Conservation (phyloP, 2,113 vertebrate species). For the Centropus unirufus region DNA sequence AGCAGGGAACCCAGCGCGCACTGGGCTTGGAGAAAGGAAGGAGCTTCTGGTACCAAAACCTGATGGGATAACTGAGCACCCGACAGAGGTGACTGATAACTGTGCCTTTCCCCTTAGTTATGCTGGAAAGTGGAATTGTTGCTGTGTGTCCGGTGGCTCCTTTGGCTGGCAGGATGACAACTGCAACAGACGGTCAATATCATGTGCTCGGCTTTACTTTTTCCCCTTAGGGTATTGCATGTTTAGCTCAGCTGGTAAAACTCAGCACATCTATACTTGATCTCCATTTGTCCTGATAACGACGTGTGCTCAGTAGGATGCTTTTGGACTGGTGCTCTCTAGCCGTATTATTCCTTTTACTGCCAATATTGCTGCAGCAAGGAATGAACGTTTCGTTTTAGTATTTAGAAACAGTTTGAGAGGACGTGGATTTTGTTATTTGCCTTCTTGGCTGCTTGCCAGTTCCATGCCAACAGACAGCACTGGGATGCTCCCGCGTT, state of each 20-base stretch:
- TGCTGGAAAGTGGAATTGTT: background rate
- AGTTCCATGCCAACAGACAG: background rate
- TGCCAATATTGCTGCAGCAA: background rate
- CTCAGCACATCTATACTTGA: background rate
- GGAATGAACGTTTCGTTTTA: background rate
- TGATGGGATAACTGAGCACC: background rate
- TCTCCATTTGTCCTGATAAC: background rate
- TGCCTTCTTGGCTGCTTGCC: background rate
- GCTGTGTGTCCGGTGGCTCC: background rate
- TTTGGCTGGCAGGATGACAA: conserved; percentile 27
- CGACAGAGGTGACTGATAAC: background rate
- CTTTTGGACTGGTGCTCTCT: background rate
- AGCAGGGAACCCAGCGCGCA: background rate
- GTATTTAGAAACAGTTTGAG: background rate
- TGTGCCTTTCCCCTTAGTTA: background rate
- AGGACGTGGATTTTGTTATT: background rate
- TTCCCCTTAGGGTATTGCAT: background rate
- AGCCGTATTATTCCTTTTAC: background rate
- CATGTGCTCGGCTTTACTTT: background rate
- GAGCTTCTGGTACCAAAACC: background rate
- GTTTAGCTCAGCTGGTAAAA: conserved; percentile 36
- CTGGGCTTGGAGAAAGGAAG: background rate
- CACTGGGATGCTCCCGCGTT: background rate
- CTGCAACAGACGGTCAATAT: conserved; percentile 22
- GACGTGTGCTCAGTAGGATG: background rate